Conservation (phyloP, 2,113 vertebrate genomes). For the Gracilinanus agilis region DNA sequence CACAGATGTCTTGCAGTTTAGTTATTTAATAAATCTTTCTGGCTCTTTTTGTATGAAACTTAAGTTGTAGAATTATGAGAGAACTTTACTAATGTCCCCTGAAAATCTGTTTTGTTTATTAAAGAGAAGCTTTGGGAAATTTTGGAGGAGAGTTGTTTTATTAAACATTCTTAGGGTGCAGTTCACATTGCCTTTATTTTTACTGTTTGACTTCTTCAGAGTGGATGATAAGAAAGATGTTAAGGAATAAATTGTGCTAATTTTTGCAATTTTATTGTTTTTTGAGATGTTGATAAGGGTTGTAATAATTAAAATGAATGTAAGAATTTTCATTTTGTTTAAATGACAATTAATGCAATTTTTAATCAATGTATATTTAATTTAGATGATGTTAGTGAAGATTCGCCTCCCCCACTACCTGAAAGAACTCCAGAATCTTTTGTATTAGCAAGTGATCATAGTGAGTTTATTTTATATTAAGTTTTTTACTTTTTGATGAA, state of each 20-base stretch:
- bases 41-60: not conserved
- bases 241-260: not conserved
- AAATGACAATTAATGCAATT: constrained; percentile 27
- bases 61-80: not conserved
- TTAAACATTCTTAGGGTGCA: not conserved
- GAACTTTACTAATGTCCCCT: not conserved
- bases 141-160: not conserved
- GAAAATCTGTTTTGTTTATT: not conserved
- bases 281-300: constrained; percentile 26
- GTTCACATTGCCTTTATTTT: not conserved
- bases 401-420: constrained; percentile 93
- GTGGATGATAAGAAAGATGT: not conserved
- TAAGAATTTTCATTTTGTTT: constrained; percentile 19
- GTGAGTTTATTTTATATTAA: constrained; percentile 81
- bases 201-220: not conserved
- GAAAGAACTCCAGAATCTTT: constrained; percentile 96
- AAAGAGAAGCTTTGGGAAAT: not conserved
- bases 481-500: not conserved
- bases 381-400: constrained; percentile 93
- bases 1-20: not conserved
- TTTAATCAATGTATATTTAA: constrained; percentile 78
- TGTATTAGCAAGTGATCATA: constrained; percentile 93
- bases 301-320: constrained; percentile 1
- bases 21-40: not conserved
- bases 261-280: not conserved